Conservation (phyloP, 2,888 invertebrate genomes). For the Gortyna flavago region DNA sequence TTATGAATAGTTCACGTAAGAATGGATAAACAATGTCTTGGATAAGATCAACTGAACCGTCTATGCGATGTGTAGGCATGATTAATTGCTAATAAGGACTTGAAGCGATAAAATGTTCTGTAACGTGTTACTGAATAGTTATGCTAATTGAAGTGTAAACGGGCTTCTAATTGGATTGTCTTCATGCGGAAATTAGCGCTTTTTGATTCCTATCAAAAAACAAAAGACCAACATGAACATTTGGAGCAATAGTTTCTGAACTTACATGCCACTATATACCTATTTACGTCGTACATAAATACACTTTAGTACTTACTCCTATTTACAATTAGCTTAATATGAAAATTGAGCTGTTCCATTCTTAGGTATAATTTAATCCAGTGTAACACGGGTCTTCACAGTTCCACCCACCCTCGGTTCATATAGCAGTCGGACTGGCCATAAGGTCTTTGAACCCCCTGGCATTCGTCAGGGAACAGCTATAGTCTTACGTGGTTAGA, state of each 20-base stretch:
- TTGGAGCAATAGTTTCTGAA: neutral
- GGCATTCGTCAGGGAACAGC: slow-evolving; percentile 49
- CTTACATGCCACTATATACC: neutral
- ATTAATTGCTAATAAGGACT: slow-evolving; percentile 10
- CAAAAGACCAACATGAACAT: neutral
- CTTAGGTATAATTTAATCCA: slow-evolving; percentile 50
- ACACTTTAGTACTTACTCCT: slow-evolving; percentile 14
- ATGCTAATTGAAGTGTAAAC: slow-evolving; percentile 21
- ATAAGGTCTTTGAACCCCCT: slow-evolving; percentile 59
- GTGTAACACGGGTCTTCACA: slow-evolving; percentile 40
- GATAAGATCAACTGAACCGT: neutral
- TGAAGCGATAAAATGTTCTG: slow-evolving; percentile 14
- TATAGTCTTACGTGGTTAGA: slow-evolving; percentile 30
- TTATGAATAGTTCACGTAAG: slow-evolving; percentile 29
- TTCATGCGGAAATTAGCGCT: neutral
- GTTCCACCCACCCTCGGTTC: slow-evolving; percentile 52
- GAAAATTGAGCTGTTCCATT: slow-evolving; percentile 47
- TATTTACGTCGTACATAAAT: slow-evolving; percentile 7
- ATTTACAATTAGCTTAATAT: slow-evolving; percentile 38
- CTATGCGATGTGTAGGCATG: slow-evolving; percentile 4
- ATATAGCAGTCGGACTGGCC: slow-evolving; percentile 44
- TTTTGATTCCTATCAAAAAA: neutral
- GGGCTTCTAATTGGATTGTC: slow-evolving; percentile 2
- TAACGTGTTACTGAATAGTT: slow-evolving; percentile 15
- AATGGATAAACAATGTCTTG: slow-evolving; percentile 19